These are phyloP conservation scores for Condylura cristata DNA, from an alignment of 2,113 vertebrate genomes.

Conservation along the genomic window DNA sequence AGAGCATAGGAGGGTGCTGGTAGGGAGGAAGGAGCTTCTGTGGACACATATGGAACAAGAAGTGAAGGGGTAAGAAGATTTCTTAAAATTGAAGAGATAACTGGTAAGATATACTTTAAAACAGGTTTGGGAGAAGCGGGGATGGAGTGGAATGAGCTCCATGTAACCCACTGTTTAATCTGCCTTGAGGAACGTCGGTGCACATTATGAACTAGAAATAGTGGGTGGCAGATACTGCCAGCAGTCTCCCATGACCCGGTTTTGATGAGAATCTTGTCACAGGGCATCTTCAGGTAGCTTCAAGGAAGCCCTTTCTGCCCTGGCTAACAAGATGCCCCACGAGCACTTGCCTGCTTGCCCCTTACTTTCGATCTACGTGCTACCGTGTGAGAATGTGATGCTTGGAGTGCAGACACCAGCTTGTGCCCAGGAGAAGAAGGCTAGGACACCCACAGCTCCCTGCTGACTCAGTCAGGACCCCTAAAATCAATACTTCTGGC, in stretches of 20 bases:
- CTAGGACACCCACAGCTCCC: not conserved
- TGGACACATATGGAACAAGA: not conserved
- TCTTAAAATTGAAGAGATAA: not conserved
- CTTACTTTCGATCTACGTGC: constrained; percentile 6
- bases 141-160: not conserved
- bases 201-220: not conserved
- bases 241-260: not conserved
- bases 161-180: not conserved
- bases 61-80: not conserved
- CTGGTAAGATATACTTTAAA: not conserved
- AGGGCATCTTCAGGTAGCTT: not conserved
- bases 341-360: not conserved
- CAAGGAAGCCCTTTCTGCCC: not conserved
- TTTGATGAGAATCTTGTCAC: not conserved
- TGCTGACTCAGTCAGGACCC: not conserved
- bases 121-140: not conserved
- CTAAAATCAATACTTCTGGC: not conserved
- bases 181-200: not conserved
- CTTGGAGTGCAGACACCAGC: not conserved
- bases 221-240: not conserved
- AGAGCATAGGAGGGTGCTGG: no score
- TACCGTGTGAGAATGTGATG: not conserved
- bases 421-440: not conserved
- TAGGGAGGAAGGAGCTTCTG: not conserved
- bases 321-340: not conserved